Base-by-base conservation (phyloP, 2,797 vertebrate genomes). In the Pseudochirops corinnae region DNA sequence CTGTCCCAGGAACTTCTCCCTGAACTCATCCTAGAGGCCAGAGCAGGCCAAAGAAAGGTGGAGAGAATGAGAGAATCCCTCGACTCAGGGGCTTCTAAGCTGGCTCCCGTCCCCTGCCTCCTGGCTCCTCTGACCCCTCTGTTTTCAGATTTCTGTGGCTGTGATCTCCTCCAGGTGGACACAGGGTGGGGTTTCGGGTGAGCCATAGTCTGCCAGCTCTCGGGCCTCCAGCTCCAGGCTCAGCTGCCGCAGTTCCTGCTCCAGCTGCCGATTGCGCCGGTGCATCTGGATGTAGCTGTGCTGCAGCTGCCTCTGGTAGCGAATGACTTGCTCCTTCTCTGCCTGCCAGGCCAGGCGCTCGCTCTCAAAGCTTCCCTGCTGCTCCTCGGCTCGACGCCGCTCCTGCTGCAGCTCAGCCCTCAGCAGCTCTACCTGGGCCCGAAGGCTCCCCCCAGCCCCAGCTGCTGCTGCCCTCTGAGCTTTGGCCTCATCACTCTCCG, bases 281-380 rank as follows among this genome's bases (percentile, higher is more conserved):
- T 99, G 99, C 99, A 99, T 99, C 98, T 99, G 99, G 97, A 99
- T 99, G 90, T 99, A 99, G 99, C 99, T 99, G 99, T 99, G 99
- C 95, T 99, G 99, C 98, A 99, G 99, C 98, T 99, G 99, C 97
- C 99, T 99, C 99, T 99, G 99, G 98, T 99, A 99, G 96, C 99
- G 99, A 98, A 99, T 99, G 67, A 99, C 99, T 96, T 99, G 99
- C 98, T 99, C 99, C 98, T 99, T 99, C 98, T 99, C 99, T 0
- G 99, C 99, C 96, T 99, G 99, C 99, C 99, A 99, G 21, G 99
- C 99, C 97, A 98, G 97, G 0, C 99, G 99, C 96, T 99, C 99
- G 21, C 98, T 99, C 97, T 99, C 99, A 1, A 99, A 99, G 97
- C 98, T 98, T 0, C 99, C 99, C 1, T 97, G 98, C 96, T 99